Evolutionary conservation across 1,140 invertebrate species (phyloP).

Genomic region (Phymorhynchus buccinoides): DNA sequence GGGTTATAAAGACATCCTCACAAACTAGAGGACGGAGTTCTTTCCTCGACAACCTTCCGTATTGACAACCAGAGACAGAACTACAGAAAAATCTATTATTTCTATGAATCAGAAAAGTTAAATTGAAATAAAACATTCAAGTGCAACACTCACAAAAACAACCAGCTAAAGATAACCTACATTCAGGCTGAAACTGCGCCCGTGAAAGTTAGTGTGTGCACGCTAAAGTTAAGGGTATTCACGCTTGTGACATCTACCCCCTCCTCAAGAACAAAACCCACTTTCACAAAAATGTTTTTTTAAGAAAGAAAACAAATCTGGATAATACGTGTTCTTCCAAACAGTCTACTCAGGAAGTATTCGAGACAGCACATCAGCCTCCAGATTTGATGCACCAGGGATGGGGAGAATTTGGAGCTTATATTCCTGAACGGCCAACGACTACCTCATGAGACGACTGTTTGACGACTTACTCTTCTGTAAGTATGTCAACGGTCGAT

Average conservation of each 20-base stretch:
- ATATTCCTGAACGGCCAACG: constrained; percentile 35
- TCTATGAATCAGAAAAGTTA: too few species aligned
- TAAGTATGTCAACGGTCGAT: constrained; percentile 40
- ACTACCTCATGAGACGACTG: constrained; percentile 34
- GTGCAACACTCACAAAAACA: too few species aligned
- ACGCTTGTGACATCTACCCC: neutral
- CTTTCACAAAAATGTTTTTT: neutral
- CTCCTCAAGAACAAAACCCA: neutral
- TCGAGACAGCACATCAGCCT: constrained; percentile 36
- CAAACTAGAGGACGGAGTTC: too few species aligned
- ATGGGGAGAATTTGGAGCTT: constrained; percentile 24
- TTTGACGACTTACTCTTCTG: constrained; percentile 19
- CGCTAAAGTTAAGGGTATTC: too few species aligned
- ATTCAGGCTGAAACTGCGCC: too few species aligned
- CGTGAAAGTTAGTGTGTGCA: too few species aligned
- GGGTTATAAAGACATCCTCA: too few species aligned
- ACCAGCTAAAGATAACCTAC: too few species aligned
- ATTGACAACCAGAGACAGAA: too few species aligned
- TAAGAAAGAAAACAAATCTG: neutral
- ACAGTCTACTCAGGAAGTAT: neutral
- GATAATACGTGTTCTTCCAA: neutral
- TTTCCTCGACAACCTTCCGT: too few species aligned
- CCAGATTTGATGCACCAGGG: constrained; percentile 29
- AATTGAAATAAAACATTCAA: too few species aligned
- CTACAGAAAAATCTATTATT: too few species aligned